phyloP scores from a whole-genome alignment of 2,113 vertebrate species.

The Leuciscus idus region DNA sequence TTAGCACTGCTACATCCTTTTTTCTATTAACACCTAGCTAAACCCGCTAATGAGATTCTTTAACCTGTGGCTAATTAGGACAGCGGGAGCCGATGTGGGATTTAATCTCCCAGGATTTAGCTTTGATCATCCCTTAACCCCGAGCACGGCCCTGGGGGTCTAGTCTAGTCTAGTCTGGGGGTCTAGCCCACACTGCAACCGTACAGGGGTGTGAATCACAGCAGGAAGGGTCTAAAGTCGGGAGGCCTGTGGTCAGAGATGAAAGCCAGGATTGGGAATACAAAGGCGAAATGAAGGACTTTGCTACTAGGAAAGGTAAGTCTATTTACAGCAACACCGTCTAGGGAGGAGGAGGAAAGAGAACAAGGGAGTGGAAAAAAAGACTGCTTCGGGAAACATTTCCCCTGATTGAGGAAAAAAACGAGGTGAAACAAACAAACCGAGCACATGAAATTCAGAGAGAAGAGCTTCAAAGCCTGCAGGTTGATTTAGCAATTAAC shows the following conservation, averaged over 20 bases:
- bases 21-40: constrained; percentile 20
- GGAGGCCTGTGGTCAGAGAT: constrained; percentile 3
- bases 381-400: constrained; percentile 60
- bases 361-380: constrained; percentile 21
- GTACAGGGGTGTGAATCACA: neutral
- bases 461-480: constrained; percentile 63
- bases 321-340: constrained; percentile 70
- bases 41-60: constrained; percentile 33
- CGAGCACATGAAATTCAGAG: constrained; percentile 50
- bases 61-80: constrained; percentile 39
- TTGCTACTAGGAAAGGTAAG: constrained; percentile 71
- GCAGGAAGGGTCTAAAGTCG: neutral
- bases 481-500: constrained; percentile 64
- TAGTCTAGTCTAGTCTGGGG: neutral
- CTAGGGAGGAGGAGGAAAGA: constrained; percentile 65
- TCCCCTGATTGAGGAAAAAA: constrained; percentile 56
- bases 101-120: neutral
- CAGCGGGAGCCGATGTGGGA: constrained; percentile 1
- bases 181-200: neutral
- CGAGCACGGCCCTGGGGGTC: neutral
- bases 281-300: constrained; percentile 58
- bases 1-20: constrained; percentile 21
- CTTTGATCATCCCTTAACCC: constrained; percentile 45
- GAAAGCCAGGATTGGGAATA: constrained; percentile 47
- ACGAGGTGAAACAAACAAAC: constrained; percentile 59